These are phyloP conservation scores for Hirundo rustica DNA, from an alignment of 2,797 vertebrate species.

Conservation along the genomic window DNA sequence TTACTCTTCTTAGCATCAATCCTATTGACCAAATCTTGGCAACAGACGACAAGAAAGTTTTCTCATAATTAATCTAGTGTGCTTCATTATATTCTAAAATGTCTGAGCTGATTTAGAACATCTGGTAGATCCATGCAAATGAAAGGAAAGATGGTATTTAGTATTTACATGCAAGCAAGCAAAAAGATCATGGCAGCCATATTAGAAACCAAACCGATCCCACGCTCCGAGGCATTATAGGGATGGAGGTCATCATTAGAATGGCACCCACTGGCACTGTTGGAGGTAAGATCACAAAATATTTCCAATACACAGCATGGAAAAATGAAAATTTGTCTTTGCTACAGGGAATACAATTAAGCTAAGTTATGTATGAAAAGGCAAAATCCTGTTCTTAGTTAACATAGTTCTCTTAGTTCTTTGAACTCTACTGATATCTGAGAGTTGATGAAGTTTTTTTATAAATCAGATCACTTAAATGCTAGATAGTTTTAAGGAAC, in stretches of 20 bases:
- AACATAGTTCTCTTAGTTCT: not conserved
- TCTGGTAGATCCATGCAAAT: not conserved
- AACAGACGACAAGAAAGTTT: not conserved
- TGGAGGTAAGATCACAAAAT: not conserved
- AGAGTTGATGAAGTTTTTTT: not conserved
- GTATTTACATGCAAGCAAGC: not conserved
- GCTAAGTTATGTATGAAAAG: not conserved
- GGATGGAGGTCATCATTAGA: not conserved
- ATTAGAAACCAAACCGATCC: not conserved
- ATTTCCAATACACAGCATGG: not conserved
- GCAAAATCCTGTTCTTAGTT: not conserved
- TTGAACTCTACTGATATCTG: not conserved
- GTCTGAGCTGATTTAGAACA: not conserved
- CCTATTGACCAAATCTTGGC: not conserved
- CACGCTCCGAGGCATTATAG: not conserved
- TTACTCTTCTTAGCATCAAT: not conserved
- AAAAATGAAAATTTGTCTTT: not conserved
- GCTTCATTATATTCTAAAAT: not conserved
- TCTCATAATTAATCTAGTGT: not conserved
- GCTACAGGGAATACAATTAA: not conserved
- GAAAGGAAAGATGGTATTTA: not conserved
- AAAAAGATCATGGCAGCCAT: not conserved
- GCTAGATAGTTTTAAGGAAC: not conserved
- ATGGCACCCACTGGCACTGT: not conserved
- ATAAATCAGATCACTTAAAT: not conserved